Conservation (phyloP, 2,888 invertebrate species). For the Pachydiplax longipennis region DNA sequence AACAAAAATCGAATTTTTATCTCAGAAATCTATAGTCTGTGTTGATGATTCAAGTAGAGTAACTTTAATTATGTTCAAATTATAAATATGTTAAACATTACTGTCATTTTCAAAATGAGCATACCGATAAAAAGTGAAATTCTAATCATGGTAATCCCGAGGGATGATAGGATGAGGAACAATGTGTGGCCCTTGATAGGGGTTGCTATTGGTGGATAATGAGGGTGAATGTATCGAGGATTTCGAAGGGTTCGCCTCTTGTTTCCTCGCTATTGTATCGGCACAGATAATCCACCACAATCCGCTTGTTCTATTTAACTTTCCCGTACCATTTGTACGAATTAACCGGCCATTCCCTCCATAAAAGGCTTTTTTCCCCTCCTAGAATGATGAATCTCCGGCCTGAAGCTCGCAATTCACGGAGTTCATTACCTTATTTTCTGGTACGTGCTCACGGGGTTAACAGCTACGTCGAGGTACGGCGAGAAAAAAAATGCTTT, state of each 20-base stretch:
- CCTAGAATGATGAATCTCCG: not conserved
- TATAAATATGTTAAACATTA: too few species aligned
- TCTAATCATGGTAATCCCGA: too few species aligned
- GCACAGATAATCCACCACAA: not conserved
- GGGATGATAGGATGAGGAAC: too few species aligned
- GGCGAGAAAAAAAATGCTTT: not conserved
- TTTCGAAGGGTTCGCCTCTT: not conserved
- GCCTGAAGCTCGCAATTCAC: not conserved
- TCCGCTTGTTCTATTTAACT: not conserved
- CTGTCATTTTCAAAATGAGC: too few species aligned
- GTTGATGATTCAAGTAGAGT: too few species aligned
- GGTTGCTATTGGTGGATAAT: not conserved
- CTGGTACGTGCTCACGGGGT: not conserved
- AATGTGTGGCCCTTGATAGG: too few species aligned
- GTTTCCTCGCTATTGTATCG: not conserved
- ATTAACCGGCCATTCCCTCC: not conserved
- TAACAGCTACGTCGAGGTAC: not conserved
- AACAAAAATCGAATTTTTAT: too few species aligned
- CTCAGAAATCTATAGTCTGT: too few species aligned
- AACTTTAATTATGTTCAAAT: too few species aligned
- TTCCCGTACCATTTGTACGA: not conserved
- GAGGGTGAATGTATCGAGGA: not conserved
- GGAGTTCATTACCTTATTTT: not conserved
- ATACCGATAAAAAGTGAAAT: too few species aligned
- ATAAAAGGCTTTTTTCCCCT: not conserved